Conservation (phyloP, 1,140 invertebrate species). For the Carcinoscorpius rotundicauda region DNA sequence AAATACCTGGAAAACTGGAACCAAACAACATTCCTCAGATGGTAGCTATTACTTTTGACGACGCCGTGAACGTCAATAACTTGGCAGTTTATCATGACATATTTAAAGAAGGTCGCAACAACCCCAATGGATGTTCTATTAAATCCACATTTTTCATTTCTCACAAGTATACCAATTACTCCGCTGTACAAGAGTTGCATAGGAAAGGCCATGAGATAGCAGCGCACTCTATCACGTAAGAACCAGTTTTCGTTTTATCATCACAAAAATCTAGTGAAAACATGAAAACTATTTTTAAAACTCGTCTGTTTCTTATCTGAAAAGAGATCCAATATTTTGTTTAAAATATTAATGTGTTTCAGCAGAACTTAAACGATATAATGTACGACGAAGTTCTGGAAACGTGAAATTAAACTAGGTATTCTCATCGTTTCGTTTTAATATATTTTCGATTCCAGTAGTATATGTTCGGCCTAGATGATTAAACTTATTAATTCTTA, state of each 20-base stretch:
- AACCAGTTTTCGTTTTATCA: conserved; percentile 2
- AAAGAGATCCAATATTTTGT: too few relatives aligned
- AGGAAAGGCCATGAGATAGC: conserved; percentile 81
- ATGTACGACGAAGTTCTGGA: too few relatives aligned
- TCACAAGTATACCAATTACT: conserved; percentile 91
- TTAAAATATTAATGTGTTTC: too few relatives aligned
- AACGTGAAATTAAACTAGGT: too few relatives aligned
- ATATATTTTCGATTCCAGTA: background rate
- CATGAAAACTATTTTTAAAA: background rate
- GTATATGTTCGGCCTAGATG: background rate
- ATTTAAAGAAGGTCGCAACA: conserved; percentile 11
- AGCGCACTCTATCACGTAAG: conserved; percentile 70
- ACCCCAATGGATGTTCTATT: conserved; percentile 82
- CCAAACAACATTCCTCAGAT: conserved; percentile 74
- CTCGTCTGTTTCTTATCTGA: too few relatives aligned
- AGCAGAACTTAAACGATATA: too few relatives aligned
- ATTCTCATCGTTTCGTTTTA: background rate
- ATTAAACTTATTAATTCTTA: background rate
- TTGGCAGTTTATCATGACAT: conserved; percentile 68
- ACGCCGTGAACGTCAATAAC: conserved; percentile 85
- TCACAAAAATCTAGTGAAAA: background rate
- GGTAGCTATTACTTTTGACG: conserved; percentile 87
- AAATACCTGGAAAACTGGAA: conserved; percentile 44
- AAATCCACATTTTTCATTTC: conserved; percentile 85
- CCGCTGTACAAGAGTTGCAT: conserved; percentile 75